Evolutionary conservation across 37 sponge, comb jelly and placozoan species (phyloP).

Genomic region (Tethya wilhelma): DNA sequence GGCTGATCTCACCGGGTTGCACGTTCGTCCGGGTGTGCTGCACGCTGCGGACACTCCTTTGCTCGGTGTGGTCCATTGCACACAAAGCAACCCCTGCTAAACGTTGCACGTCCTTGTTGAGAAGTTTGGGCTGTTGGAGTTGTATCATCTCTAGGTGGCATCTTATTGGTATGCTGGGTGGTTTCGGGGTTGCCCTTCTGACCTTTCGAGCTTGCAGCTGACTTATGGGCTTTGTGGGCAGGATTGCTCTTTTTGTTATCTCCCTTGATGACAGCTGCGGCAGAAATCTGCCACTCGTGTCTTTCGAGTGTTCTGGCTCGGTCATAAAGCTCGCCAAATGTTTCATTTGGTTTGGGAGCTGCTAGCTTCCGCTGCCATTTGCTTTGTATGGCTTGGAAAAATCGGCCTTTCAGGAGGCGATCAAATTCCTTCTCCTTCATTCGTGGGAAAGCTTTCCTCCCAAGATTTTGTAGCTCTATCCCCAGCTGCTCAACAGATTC

Average conservation of each 20-base stretch:
- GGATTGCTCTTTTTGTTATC: neutral
- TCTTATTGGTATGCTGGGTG: too few species aligned
- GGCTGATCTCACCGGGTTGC: neutral
- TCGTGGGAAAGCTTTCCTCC: conserved; percentile 26
- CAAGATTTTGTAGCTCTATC: neutral
- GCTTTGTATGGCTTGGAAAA: conserved; percentile 4
- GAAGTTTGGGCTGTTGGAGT: neutral
- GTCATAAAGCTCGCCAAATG: conserved; percentile 6
- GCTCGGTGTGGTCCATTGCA: neutral
- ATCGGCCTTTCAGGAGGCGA: conserved; percentile 26
- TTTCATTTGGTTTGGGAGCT: conserved; percentile 2
- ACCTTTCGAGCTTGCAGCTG: neutral
- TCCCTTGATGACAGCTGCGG: neutral
- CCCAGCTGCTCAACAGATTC: conserved; percentile 24
- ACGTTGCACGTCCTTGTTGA: neutral
- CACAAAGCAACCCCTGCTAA: neutral
- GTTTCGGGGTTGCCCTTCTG: too few species aligned
- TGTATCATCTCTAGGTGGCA: neutral
- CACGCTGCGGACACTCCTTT: neutral
- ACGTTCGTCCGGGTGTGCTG: neutral
- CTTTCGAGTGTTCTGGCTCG: conserved; percentile 8
- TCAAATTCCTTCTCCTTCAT: conserved; percentile 7
- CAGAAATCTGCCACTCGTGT: conserved; percentile 12
- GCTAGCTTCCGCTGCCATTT: conserved; percentile 27
- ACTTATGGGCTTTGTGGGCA: neutral